Percentiles rank a stretch among this genome's conserved stretches.
Evolutionary conservation across 2,113 vertebrate species (phyloP).

Genomic region (Gallinago jamesoni): DNA sequence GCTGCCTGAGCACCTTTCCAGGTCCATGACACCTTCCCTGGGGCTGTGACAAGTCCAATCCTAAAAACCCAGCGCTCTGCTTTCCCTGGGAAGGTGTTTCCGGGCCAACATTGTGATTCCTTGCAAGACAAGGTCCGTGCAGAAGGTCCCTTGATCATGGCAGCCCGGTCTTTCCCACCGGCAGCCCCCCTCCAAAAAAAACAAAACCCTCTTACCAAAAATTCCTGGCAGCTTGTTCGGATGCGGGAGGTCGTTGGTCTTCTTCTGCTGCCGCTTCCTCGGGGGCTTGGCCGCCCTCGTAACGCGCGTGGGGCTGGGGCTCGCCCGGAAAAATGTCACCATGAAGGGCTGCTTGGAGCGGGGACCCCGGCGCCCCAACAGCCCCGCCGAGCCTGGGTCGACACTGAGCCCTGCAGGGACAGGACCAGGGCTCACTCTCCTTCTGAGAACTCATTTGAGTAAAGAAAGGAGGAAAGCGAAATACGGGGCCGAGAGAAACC

Average conservation of each 20-base stretch:
- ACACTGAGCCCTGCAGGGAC: conserved; percentile 82
- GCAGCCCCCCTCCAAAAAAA: neutral
- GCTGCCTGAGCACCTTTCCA: neutral
- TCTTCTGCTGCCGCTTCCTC: conserved; percentile 81
- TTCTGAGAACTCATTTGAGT: too few species aligned
- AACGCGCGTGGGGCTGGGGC: conserved; percentile 74
- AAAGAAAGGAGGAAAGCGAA: neutral
- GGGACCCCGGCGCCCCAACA: conserved; percentile 85
- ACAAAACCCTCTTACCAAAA: conserved; percentile 77
- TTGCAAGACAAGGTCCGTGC: rapidly evolving
- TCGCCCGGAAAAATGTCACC: conserved; percentile 93
- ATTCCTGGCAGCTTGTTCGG: conserved; percentile 80
- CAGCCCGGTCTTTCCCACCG: rapidly evolving
- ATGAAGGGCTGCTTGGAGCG: conserved; percentile 93
- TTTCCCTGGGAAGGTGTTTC: neutral
- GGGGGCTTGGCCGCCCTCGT: conserved; percentile 77
- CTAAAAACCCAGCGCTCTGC: neutral
- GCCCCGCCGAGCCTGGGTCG: conserved; percentile 84
- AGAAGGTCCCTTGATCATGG: rapidly evolving
- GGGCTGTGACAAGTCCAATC: neutral
- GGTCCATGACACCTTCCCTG: neutral
- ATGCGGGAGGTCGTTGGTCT: conserved; percentile 83
- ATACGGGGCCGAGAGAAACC: too few species aligned
- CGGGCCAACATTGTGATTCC: rapidly evolving
- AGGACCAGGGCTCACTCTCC: rapidly evolving